phyloP scores from a whole-genome alignment of 1,140 invertebrate species.

The Drosophila nigromelanica region DNA sequence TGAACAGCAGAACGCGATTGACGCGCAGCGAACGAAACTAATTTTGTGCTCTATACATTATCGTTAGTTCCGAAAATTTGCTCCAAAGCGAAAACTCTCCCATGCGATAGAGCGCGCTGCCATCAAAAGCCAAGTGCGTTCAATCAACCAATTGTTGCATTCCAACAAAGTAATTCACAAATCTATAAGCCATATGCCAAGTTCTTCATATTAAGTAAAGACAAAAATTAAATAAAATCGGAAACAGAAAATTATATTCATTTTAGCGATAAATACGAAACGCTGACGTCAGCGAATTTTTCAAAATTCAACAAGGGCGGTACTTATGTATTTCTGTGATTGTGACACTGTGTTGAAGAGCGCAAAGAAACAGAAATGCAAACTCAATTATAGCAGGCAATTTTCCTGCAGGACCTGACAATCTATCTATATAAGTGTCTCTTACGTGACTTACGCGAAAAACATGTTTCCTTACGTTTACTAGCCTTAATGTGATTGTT shows the following conservation, averaged over 20 bases:
- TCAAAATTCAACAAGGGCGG: conserved; percentile 12
- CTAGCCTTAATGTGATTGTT: conserved; percentile 7
- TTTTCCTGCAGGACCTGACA: neutral
- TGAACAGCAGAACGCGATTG: conserved; percentile 51
- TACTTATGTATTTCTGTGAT: neutral
- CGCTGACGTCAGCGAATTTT: conserved; percentile 36
- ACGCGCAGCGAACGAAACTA: conserved; percentile 11
- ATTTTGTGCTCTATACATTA: conserved; percentile 8
- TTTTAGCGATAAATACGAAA: conserved; percentile 6
- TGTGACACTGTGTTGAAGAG: neutral
- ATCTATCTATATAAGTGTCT: neutral
- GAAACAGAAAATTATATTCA: neutral
- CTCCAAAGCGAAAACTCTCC: neutral
- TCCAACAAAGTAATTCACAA: conserved; percentile 31
- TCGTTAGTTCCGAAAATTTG: conserved; percentile 22
- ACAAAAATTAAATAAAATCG: neutral
- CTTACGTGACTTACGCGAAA: neutral
- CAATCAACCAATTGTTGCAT: conserved; percentile 1
- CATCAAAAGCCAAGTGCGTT: conserved; percentile 32
- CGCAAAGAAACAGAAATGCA: neutral
- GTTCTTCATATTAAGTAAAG: neutral
- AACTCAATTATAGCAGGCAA: neutral
- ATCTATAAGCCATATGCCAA: neutral
- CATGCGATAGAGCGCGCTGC: conserved; percentile 21
- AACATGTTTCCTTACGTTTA: neutral